Conservation (phyloP, 2,888 invertebrate species). For the Coleophora deauratella region DNA sequence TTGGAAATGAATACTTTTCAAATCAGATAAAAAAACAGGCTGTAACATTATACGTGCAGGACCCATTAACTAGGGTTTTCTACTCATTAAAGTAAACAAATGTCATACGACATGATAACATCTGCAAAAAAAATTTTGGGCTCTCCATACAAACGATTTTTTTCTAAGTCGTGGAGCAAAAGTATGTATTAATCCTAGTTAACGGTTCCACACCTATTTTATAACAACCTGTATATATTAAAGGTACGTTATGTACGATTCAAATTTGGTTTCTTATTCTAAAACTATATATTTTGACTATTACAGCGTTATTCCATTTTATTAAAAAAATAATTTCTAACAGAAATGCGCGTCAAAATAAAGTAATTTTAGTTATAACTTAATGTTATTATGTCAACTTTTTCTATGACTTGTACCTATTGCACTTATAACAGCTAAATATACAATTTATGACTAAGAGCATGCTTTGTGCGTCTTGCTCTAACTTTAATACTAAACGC, state of each 20-base stretch:
- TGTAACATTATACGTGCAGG: conserved; percentile 16
- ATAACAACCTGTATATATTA: conserved; percentile 1
- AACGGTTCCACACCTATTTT: conserved; percentile 21
- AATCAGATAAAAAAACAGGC: too few species aligned
- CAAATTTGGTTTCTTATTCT: background rate
- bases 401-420: conserved; percentile 55
- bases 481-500: conserved; percentile 13
- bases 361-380: conserved; percentile 14
- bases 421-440: conserved; percentile 35
- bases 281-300: background rate
- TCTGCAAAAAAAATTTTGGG: too few species aligned
- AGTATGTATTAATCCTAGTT: too few species aligned
- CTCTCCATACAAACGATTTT: too few species aligned
- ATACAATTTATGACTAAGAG: conserved; percentile 44
- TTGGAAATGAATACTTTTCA: conserved; percentile 18
- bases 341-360: conserved; percentile 1
- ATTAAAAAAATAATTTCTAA: background rate
- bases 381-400: conserved; percentile 37
- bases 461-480: conserved; percentile 52
- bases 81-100: too few species aligned
- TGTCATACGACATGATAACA: too few species aligned
- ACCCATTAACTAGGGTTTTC: too few species aligned
- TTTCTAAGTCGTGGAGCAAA: too few species aligned
- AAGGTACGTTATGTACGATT: background rate
- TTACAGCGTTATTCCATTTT: background rate